phyloP scores from a whole-genome alignment of 1,140 invertebrate species.

The Lepidurus couesii region DNA sequence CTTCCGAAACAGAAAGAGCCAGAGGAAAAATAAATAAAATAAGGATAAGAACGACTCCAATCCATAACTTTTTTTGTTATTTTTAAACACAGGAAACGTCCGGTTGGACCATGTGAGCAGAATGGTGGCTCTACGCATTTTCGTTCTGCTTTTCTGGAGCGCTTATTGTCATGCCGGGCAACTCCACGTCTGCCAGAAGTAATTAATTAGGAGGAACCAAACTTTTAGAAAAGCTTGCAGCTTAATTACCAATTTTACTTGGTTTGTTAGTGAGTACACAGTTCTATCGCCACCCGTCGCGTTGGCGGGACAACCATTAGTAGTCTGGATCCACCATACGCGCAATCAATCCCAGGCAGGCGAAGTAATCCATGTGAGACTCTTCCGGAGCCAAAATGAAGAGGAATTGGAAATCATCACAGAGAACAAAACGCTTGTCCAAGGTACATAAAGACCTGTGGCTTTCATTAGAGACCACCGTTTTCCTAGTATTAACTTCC shows the following conservation, averaged over 20 bases:
- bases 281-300: neutral
- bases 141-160: slow-evolving; percentile 9
- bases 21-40: neutral
- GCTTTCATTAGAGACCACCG: neutral
- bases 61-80: neutral
- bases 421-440: neutral
- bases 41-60: neutral
- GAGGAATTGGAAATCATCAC: neutral
- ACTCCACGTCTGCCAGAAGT: neutral
- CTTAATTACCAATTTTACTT: neutral
- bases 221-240: neutral
- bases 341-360: neutral
- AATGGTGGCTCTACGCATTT: slow-evolving; percentile 11
- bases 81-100: neutral
- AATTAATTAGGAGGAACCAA: neutral
- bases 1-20: neutral
- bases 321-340: neutral
- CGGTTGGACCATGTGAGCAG: slow-evolving; percentile 20
- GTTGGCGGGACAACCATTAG: slow-evolving; percentile 20
- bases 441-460: neutral
- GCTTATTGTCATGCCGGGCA: neutral
- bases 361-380: neutral
- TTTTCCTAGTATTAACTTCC: neutral
- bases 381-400: slow-evolving; percentile 9
- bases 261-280: neutral